Evolutionary conservation across 2,888 invertebrate genomes (phyloP), one percentile per base, ranked within the genome.

Genomic region (Saturnia japonica): DNA sequence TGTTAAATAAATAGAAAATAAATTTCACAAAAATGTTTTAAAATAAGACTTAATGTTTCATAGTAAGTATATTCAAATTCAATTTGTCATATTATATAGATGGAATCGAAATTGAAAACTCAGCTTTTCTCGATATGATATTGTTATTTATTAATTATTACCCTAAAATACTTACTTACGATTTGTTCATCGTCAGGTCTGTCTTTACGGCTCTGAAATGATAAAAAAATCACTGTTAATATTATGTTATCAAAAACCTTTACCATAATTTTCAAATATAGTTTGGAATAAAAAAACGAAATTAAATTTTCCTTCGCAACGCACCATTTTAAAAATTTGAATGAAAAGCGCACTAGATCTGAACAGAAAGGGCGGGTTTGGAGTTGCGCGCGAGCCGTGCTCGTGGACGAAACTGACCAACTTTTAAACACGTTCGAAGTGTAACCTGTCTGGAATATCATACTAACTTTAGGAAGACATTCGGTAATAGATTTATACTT

Each of bases 101-200:
- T 34, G 6, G 6, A 34, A 34, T 34, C 34, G 34, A 34, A 34
- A 4, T 34, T 34, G 34, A 6, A 34, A 34, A 2, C 34, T 34
- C 2, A 34, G 6, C 34, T 34, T 34, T 34, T 6, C 34, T 34
- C 6, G 34, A 34, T 34, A 6, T 34, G 34, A 6, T 34, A 34
- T 4, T 34, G 6, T 34, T 34, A 34, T 51, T n/a, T n/a, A 22
- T 11, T 62, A 64, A 62, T n/a, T n/a, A 22, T 11, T 62, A 64
- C 57, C 25, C 9, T 60, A 25, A 42, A 25, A 45, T 74, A 93
- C 94, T 94, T 78, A 94, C 94, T 94, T 72, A 92, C 87, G 68
- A 94, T 91, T 81, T 94, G 94, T 78, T 94, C 94, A 74, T 94
- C 94, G 75, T 94, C 94, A 67, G 91, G 85, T 81, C 90, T 90